Evolutionary conservation across 2,888 invertebrate species (phyloP), one percentile per base, ranked within the genome.

Genomic region (Cephalotes varians): DNA sequence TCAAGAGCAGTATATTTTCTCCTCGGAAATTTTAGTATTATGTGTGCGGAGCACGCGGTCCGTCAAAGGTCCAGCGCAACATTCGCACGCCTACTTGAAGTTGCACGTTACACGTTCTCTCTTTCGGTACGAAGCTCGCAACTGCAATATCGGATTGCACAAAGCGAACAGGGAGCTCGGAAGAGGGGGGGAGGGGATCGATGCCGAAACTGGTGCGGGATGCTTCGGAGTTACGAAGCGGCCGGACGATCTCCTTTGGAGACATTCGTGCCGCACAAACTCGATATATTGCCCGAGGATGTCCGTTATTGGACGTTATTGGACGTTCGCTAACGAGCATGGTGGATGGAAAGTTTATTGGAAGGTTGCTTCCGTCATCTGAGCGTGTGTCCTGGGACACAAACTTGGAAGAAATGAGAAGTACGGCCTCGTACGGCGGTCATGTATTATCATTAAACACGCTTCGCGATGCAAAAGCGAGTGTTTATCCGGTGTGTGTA

Each of bases 241-340:
- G 64, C 58, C 65, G 72, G 82, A 81, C 81, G 71, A 87, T 89
- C 89, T 82, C 72, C 80, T 84, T 83, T 82, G 82, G 73, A 88
- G 89, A 88, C 89, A 87, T 89, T 89, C 77, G 82, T 79, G 82
- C 87, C 76, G 74, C 82, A 88, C 85, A 85, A 87, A 90, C 89
- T 87, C 90, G 88, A 90, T 91, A 90, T 86, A 88, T 91, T 84
- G 91, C 90, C 90, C 80, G 83, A 84, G 89, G 89, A 88, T 86
- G 87, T 85, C 85, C 84, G 86, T 90, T 91, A 88, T 88, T 89
- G 86, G 88, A 90, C 87, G 89, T 90, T 92, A 92, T 92, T 92
- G 90, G 91, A 91, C 90, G 83, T 88, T 87, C 88, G 84, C 88
- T 91, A 92, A 91, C 91, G 90, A 92, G 91, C 90, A 88, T 88